Base-by-base conservation (phyloP, 2,113 vertebrate genomes). In the Caranx melampygus region DNA sequence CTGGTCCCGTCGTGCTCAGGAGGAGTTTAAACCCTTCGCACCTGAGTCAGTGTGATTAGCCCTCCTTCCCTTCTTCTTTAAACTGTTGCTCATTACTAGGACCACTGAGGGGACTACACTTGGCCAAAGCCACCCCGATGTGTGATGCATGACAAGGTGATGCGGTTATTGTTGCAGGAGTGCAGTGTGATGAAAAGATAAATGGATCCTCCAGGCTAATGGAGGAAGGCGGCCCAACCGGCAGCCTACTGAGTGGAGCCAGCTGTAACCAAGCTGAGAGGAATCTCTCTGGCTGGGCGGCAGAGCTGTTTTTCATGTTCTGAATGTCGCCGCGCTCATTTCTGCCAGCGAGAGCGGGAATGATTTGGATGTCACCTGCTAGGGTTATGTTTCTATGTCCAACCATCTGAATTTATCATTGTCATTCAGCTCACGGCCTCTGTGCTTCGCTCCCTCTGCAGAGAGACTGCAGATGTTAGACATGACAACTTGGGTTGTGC, bases 331-430 rank as follows among this genome's bases (percentile, higher is more conserved):
- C 34, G 6, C 37, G 77, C 86, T 91, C 80, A 84, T 93, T 87
- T 89, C 51, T 65, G 72, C 65, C 4, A 10, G 26, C n/a, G 26
- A 74, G 78, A 89, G 47, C 18, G 45, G 64, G 73, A 62, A 81
- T 81, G 80, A 89, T 86, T 89, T 82, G 78, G 81, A 87, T 84
- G 74, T 91, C 91, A 90, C 89, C 88, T 87, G 80, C 84, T 66
- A 72, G 75, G 85, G 82, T 90, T 87, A 84, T 85, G 70, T 78
- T 83, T 83, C 51, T 85, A 79, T 87, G 80, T 82, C 76, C 57
- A 33, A 81, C 82, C 84, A 87, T 77, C 80, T 88, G 65, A 90
- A 90, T 90, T 57, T 31, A 79, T 91, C 86, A 88, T 88, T 86
- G 86, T 83, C 79, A 87, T 85, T 87, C 85, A 69, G 78, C 62